phyloP scores from a whole-genome alignment of 2,113 vertebrate genomes.

The Sciurus niger region DNA sequence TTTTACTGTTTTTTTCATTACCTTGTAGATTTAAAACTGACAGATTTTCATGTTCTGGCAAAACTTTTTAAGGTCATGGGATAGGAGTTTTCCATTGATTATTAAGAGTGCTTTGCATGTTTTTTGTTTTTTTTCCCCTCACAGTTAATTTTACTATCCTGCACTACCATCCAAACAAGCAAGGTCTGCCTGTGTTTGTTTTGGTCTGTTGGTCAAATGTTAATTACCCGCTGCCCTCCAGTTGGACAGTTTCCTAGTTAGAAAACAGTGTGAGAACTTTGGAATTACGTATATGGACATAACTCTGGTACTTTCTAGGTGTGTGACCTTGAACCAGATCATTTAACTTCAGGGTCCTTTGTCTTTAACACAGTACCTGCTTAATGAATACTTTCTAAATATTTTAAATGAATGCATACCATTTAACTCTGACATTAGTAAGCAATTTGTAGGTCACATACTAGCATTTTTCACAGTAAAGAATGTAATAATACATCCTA shows the following conservation, averaged over 20 bases:
- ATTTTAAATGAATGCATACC: slow-evolving; percentile 1
- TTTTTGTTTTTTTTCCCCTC: neutral
- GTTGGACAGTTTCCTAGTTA: neutral
- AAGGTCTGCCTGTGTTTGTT: neutral
- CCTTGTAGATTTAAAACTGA: neutral
- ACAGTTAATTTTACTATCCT: neutral
- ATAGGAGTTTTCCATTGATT: neutral
- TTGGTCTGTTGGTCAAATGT: neutral
- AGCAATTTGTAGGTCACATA: neutral
- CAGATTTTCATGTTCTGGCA: neutral
- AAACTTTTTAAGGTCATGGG: neutral
- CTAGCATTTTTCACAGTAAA: slow-evolving; percentile 7
- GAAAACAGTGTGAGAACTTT: neutral
- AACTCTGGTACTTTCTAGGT: neutral
- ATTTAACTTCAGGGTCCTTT: neutral
- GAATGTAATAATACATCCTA: neutral
- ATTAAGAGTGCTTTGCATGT: neutral
- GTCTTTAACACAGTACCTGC: neutral
- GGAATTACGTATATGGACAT: neutral
- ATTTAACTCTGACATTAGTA: neutral
- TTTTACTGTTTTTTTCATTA: neutral
- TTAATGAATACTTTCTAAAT: neutral
- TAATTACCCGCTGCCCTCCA: neutral
- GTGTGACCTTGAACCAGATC: neutral
- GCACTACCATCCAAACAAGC: neutral